phyloP scores from a whole-genome alignment of 2,797 vertebrate species.

The Pseudochirops cupreus region DNA sequence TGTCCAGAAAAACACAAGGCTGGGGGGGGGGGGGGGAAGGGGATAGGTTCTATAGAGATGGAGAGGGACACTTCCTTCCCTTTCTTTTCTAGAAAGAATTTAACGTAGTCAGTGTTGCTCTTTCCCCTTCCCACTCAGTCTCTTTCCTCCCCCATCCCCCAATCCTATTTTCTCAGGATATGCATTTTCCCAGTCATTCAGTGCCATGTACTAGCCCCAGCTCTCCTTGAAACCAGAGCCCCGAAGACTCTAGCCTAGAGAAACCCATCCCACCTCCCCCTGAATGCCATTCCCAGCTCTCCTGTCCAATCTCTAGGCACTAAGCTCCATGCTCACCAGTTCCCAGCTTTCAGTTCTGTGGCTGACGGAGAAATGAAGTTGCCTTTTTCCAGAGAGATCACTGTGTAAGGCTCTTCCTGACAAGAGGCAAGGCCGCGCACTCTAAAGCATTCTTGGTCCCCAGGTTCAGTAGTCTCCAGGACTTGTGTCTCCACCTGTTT shows the following conservation, averaged over 20 bases:
- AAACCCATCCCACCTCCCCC: background rate
- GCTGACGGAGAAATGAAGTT: background rate
- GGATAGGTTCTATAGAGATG: background rate
- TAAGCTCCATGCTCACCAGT: background rate
- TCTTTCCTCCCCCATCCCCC: background rate
- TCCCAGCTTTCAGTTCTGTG: background rate
- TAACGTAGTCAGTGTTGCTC: background rate
- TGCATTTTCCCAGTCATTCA: constrained; percentile 27
- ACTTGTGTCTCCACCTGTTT: constrained; percentile 57
- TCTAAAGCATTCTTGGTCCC: background rate
- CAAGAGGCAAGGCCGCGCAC: background rate
- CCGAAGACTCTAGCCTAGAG: background rate
- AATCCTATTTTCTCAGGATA: constrained; percentile 24
- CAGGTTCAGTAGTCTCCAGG: background rate
- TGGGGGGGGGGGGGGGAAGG: too few species aligned
- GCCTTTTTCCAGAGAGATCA: background rate
- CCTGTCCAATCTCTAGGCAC: constrained; percentile 11
- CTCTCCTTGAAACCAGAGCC: constrained; percentile 34
- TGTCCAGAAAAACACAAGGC: background rate
- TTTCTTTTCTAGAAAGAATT: constrained; percentile 38
- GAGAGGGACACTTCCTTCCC: background rate
- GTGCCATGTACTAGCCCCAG: background rate
- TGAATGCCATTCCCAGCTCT: background rate
- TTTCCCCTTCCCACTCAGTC: background rate
- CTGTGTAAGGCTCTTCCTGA: background rate